Evolutionary conservation across 2,113 vertebrate genomes (phyloP).

Genomic region (Eulacestoma nigropectus): DNA sequence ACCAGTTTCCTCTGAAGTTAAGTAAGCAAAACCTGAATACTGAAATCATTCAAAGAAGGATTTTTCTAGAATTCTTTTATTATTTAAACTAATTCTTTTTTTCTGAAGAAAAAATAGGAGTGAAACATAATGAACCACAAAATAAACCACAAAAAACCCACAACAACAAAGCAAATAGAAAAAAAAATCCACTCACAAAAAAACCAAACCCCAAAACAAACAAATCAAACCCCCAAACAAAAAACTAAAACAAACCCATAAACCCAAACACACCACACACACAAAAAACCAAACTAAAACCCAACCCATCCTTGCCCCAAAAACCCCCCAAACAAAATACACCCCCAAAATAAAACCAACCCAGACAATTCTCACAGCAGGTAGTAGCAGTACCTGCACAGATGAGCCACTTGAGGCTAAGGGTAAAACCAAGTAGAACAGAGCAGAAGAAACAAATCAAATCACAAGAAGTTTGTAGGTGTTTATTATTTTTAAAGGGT

Average conservation of each 20-base stretch:
- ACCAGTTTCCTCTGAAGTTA: too few species aligned
- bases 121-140: background rate
- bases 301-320: too few species aligned
- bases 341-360: background rate
- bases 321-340: background rate
- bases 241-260: background rate
- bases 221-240: background rate
- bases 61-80: background rate
- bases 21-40: too few species aligned
- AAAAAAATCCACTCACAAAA: background rate
- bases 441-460: background rate
- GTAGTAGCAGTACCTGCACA: background rate
- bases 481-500: background rate
- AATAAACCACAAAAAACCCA: background rate
- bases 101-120: background rate
- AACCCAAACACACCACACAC: background rate
- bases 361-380: rapidly evolving
- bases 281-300: too few species aligned
- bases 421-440: background rate
- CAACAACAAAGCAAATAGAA: background rate
- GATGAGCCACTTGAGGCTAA: background rate
- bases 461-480: background rate
- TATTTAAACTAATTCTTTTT: background rate
- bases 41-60: too few species aligned
- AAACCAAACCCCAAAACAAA: background rate